Percentiles rank a stretch among this genome's conserved stretches.
Conservation (phyloP, 1,140 invertebrate species). For the Anadara kagoshimensis region DNA sequence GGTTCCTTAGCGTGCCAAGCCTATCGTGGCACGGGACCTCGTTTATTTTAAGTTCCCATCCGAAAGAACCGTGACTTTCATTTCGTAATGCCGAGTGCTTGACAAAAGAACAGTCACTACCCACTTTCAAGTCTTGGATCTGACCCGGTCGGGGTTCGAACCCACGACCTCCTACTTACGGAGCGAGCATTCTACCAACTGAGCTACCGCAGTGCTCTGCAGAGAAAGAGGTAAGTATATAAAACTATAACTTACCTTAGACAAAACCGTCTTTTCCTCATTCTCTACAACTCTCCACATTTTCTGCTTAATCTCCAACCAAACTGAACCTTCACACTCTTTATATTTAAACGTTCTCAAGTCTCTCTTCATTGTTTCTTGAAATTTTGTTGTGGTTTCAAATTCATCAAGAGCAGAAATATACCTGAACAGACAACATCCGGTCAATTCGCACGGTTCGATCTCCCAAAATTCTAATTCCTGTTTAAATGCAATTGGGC, state of each 20-base stretch:
- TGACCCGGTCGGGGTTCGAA: no score
- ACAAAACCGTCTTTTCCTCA: constrained; percentile 4
- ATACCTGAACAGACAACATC: constrained; percentile 52
- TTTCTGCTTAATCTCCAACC: constrained; percentile 1
- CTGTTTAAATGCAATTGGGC: constrained; percentile 48
- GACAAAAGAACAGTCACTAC: no score
- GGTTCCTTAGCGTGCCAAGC: no score
- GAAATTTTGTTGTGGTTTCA: constrained; percentile 8
- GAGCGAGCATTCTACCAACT: no score
- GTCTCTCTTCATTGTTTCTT: not conserved
- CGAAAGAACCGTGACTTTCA: no score
- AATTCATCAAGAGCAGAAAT: constrained; percentile 22
- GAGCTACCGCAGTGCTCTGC: no score
- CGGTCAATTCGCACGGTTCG: constrained; percentile 35
- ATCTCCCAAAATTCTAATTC: constrained; percentile 62
- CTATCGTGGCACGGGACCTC: no score
- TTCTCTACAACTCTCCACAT: constrained; percentile 30
- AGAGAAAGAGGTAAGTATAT: no score
- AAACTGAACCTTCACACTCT: not conserved
- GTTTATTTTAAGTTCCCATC: no score
- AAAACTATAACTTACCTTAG: constrained; percentile 20
- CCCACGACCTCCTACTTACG: no score
- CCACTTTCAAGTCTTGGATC: no score
- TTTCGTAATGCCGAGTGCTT: no score
- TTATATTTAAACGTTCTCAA: not conserved